Evolutionary conservation across 2,113 vertebrate genomes (phyloP), one percentile per base, ranked within the genome.

Genomic region (Micromys minutus): DNA sequence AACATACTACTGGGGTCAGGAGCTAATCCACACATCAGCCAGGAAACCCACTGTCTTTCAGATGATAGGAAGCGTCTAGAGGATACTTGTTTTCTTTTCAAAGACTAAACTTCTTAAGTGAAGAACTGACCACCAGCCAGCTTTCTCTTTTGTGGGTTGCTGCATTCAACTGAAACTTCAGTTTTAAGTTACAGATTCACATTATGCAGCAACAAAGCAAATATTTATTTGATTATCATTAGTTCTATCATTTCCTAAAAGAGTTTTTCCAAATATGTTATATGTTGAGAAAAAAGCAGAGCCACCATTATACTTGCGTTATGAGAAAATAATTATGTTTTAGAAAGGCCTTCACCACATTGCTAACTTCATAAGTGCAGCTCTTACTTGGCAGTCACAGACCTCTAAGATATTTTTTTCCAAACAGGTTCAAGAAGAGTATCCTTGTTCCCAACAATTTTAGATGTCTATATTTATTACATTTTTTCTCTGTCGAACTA

Each of bases 241-340:
- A 87, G 15, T 91, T 95, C 71, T 85, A 75, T 95, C 61, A 11
- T 87, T 67, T 50, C 42, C 29, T 47, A 36, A 22, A 93, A 69
- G 61, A 95, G 5, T 92, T 36, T 93, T 52, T 67, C 72, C 19
- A 90, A 92, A n/a, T 74, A 50, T 92, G 72, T 57, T 69, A 86
- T 31, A 21, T 87, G 47, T 71, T 97, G 61, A 34, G 21, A 50
- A 65, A 93, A 97, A 93, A 39, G 88, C 36, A 89, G 47, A 79
- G 10, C 1, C 45, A 91, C 84, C 36, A 61, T 16, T 76, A 0
- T 59, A 26, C 77, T 55, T 87, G 72, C 13, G n/a, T 92, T 90
- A 94, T 85, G 7, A 86, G 71, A 91, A 96, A 92, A 93, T 67
- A 47, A 67, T 95, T 50, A 55, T 89, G 63, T 36, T 95, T 95